Evolutionary conservation across 2,888 invertebrate genomes (phyloP), one percentile per base, ranked within the genome.

Genomic region (Zeuzera pyrina): DNA sequence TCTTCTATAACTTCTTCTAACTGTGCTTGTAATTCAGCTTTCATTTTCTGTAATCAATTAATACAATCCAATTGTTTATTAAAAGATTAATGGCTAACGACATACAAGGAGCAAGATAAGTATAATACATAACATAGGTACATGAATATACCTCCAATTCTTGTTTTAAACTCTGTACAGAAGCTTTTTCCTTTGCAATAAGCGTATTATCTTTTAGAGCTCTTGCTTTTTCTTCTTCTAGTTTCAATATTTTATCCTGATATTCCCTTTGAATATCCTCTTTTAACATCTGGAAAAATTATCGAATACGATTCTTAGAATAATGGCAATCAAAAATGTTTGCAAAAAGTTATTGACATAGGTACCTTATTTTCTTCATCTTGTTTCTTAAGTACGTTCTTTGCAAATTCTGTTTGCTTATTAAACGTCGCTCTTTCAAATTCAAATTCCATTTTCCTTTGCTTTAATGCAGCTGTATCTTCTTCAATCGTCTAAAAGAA

Each of bases 351-450:
- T 23, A 30, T 1, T 34, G 16, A 15, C n/a, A 15, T 24, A 24
- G 12, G 31, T 57, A 86, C 88, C 70, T 87, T 86, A 3, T 88
- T 58, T 64, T 88, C 87, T 43, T 87, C 86, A 30, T 86, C 78
- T 57, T 88, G 88, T 36, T 85, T 73, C 44, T 87, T 87, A 1
- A 88, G 56, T 13, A 85, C 59, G 39, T 74, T 76, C 48, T 85
- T 83, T 6, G 84, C 85, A 47, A 85, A 87, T 52, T 88, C 87
- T 0, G 84, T 79, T 59, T 89, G 88, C 43, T 86, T 81, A 45
- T 78, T 85, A 28, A 88, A 81, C 1, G 88, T 88, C n/a, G 86
- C 79, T 33, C 85, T 84, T 59, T 87, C 85, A 33, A 87, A 87
- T 33, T 86, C 85, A 45, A 89, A 74, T 35, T 86, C 86, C 60